Conservation (phyloP, 2,888 invertebrate genomes). For the Iphiclides podalirius region DNA sequence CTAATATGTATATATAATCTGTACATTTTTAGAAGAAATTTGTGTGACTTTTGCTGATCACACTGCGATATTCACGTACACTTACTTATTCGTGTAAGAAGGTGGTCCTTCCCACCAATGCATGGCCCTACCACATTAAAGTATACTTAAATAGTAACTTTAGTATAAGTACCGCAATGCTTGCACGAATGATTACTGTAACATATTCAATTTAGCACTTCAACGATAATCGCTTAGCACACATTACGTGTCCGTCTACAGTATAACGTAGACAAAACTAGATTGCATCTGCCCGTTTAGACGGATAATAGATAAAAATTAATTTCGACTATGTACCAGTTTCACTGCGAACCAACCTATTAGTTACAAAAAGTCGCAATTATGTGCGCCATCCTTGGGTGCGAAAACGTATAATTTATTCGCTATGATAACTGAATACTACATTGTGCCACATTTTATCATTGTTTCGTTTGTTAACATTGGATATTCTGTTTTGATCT, state of each 20-base stretch:
- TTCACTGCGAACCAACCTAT: background rate
- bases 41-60: no score
- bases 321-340: background rate
- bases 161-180: no score
- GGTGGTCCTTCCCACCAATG: no score
- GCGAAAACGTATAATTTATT: conserved; percentile 1
- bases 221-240: background rate
- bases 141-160: no score
- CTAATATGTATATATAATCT: no score
- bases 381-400: background rate
- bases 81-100: no score
- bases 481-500: no score
- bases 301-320: background rate
- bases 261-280: background rate
- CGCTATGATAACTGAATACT: background rate
- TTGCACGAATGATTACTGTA: background rate
- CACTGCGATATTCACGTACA: no score
- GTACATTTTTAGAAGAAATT: no score
- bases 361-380: conserved; percentile 1
- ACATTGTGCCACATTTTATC: background rate
- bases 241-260: background rate
- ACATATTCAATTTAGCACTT: background rate
- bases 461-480: background rate
- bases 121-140: no score
- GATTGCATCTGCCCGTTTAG: background rate